Percentiles rank a stretch among this genome's conserved stretches.
phyloP scores from a whole-genome alignment of 2,888 invertebrate genomes.

The Tethea ocularis region DNA sequence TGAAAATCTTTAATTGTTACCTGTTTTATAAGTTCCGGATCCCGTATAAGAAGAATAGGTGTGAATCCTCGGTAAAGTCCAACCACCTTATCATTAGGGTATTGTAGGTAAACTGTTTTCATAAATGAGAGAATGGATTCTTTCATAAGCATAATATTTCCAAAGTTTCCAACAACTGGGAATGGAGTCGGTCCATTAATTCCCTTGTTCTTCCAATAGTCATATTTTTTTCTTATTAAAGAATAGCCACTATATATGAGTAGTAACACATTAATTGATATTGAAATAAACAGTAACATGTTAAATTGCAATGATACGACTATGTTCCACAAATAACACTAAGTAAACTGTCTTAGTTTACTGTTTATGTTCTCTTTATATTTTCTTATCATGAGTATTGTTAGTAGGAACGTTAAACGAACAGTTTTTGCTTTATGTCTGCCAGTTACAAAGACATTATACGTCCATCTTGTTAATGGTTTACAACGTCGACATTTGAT shows the following conservation, averaged over 20 bases:
- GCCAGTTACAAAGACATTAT: neutral
- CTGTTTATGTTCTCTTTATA: neutral
- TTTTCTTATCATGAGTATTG: neutral
- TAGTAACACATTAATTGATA: neutral
- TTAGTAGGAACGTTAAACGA: neutral
- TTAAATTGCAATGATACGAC: neutral
- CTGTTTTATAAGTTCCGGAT: conserved; percentile 15
- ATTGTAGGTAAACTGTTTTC: conserved; percentile 7
- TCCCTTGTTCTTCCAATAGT: conserved; percentile 32
- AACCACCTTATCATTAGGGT: conserved; percentile 16
- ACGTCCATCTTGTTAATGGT: no score
- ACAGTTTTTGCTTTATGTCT: neutral
- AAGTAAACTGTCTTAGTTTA: neutral
- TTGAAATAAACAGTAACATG: neutral
- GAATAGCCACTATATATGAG: conserved; percentile 2
- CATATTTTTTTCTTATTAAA: conserved; percentile 22
- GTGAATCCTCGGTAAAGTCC: conserved; percentile 13
- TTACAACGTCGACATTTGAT: no score
- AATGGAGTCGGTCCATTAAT: conserved; percentile 30
- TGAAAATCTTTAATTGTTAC: conserved; percentile 15
- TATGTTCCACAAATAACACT: neutral
- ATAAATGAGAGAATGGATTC: conserved; percentile 11
- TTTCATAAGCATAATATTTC: conserved; percentile 23
- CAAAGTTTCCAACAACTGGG: conserved; percentile 36
- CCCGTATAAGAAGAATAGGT: conserved; percentile 14